Percentiles rank a stretch among this genome's conserved stretches.
phyloP scores from a whole-genome alignment of 2,888 invertebrate species.

The Pachycephus smyrnensis region DNA sequence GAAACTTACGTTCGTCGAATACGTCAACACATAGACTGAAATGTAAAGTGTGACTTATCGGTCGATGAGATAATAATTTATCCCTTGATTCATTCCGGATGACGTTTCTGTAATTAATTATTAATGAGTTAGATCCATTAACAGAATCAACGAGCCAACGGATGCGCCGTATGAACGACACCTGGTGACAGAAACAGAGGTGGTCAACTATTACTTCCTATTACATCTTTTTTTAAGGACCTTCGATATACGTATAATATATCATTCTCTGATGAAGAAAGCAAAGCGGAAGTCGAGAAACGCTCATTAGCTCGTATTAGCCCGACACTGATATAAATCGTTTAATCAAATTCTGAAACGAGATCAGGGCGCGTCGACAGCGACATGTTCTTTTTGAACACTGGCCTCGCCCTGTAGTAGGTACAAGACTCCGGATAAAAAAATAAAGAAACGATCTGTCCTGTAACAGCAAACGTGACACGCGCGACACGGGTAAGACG shows the following conservation, averaged over 20 bases:
- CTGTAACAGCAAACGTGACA: background rate
- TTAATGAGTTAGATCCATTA: background rate
- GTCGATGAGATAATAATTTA: background rate
- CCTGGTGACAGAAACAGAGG: background rate
- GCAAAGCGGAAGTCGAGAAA: background rate
- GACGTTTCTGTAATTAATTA: background rate
- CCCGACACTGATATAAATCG: background rate
- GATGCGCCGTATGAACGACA: background rate
- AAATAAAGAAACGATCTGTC: background rate
- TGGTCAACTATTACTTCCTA: background rate
- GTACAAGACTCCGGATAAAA: background rate
- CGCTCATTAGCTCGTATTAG: background rate
- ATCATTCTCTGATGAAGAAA: background rate
- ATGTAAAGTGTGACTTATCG: background rate
- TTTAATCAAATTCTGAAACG: background rate
- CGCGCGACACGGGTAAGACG: conserved; percentile 12
- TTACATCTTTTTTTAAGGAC: background rate
- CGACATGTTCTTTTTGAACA: background rate
- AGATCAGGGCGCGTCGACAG: background rate
- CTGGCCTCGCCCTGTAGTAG: background rate
- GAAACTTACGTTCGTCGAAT: background rate
- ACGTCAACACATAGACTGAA: background rate
- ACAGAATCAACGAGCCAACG: background rate
- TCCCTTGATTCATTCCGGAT: background rate
- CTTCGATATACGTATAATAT: background rate